phyloP scores from a whole-genome alignment of 2,113 vertebrate genomes.

The Ammodytes marinus region DNA sequence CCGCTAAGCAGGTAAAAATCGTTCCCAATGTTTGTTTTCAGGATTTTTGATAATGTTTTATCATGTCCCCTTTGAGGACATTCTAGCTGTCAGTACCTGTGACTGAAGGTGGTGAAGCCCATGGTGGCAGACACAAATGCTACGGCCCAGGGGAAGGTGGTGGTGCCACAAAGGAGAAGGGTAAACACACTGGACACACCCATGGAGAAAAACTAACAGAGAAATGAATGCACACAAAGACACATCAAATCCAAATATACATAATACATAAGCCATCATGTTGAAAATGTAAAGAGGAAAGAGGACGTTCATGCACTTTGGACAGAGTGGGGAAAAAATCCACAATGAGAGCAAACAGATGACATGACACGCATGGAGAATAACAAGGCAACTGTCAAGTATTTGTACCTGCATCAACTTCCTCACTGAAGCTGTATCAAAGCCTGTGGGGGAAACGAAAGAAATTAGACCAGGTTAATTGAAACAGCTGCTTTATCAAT shows the following conservation, averaged over 20 bases:
- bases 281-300: background rate
- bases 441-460: constrained; percentile 82
- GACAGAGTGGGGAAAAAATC: background rate
- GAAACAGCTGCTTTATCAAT: background rate
- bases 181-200: constrained; percentile 93
- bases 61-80: background rate
- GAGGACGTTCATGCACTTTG: background rate
- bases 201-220: constrained; percentile 91
- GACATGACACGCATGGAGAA: background rate
- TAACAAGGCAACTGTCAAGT: background rate
- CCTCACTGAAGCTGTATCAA: constrained; percentile 90
- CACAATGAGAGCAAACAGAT: background rate
- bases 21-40: too few relatives aligned
- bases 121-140: constrained; percentile 91
- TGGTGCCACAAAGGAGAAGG: constrained; percentile 90
- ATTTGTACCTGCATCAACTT: constrained; percentile 95
- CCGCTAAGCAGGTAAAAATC: too few relatives aligned
- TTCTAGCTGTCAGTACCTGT: constrained; percentile 86
- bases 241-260: constrained; percentile 4
- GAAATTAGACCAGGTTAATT: constrained; percentile 14
- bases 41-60: too few relatives aligned
- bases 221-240: constrained; percentile 37
- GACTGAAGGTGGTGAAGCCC: constrained; percentile 95
- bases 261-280: background rate
- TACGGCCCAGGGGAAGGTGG: constrained; percentile 89